These are phyloP conservation scores for Leguminivora glycinivorella DNA, from an alignment of 1,140 invertebrate species.

Conservation along the genomic window DNA sequence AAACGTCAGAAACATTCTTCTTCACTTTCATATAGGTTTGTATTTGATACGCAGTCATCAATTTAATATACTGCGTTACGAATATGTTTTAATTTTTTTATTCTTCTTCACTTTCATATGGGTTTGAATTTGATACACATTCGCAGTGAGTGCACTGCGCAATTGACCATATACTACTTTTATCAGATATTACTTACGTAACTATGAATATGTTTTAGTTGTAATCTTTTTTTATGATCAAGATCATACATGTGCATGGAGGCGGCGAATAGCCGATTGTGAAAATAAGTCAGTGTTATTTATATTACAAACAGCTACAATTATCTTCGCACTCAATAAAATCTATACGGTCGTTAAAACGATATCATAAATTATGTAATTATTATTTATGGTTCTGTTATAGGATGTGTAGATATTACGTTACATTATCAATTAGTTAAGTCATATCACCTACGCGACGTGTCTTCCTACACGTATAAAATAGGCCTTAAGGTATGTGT, in stretches of 20 bases:
- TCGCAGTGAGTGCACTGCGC: too few species aligned
- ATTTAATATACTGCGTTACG: too few species aligned
- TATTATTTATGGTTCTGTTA: neutral
- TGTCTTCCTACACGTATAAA: neutral
- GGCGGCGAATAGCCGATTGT: neutral
- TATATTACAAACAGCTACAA: neutral
- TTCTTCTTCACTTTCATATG: too few species aligned
- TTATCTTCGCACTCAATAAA: neutral
- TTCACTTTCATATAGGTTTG: too few species aligned
- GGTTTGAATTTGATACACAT: too few species aligned
- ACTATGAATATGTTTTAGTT: neutral
- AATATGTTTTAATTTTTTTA: too few species aligned
- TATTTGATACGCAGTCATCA: too few species aligned
- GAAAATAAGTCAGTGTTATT: neutral
- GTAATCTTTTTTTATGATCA: neutral
- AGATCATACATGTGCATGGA: neutral
- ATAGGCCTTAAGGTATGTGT: neutral
- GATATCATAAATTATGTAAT: neutral
- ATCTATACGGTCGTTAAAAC: neutral
- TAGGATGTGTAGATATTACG: neutral
- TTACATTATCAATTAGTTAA: slow-evolving; percentile 6
- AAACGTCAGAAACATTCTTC: too few species aligned
- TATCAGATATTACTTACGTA: too few species aligned
- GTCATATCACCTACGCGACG: neutral
- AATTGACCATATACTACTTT: too few species aligned